phyloP scores from a whole-genome alignment of 2,888 invertebrate species.

The Acleris cristana region DNA sequence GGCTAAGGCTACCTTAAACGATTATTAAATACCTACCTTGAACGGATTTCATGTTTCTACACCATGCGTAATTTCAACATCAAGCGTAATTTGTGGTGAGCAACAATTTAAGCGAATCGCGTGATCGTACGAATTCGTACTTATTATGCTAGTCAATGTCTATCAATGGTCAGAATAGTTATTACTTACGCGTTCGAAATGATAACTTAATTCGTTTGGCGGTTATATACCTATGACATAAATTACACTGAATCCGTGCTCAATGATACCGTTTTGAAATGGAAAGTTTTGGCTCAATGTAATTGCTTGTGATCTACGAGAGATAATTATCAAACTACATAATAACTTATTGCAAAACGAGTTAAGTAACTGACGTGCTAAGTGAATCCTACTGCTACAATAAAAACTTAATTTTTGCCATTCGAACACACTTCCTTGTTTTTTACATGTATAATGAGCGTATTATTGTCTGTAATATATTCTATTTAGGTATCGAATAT shows the following conservation, averaged over 20 bases:
- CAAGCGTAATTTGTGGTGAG: slow-evolving; percentile 15
- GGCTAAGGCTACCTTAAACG: slow-evolving; percentile 10
- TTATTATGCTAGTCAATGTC: slow-evolving; percentile 24
- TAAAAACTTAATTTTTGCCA: slow-evolving; percentile 54
- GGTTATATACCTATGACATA: slow-evolving; percentile 18
- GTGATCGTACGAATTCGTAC: slow-evolving; percentile 13
- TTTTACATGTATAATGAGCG: slow-evolving; percentile 51
- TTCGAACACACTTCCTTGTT: slow-evolving; percentile 58
- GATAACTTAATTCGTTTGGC: slow-evolving; percentile 22
- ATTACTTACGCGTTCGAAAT: slow-evolving; percentile 25
- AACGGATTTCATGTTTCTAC: slow-evolving; percentile 8
- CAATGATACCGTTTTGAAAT: slow-evolving; percentile 13
- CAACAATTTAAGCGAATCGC: slow-evolving; percentile 19
- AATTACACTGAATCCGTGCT: slow-evolving; percentile 7
- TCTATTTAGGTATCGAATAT: slow-evolving; percentile 49
- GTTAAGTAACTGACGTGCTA: slow-evolving; percentile 31
- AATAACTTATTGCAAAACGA: slow-evolving; percentile 18
- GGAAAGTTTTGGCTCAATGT: slow-evolving; percentile 20
- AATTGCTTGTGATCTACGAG: slow-evolving; percentile 16
- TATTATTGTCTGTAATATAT: slow-evolving; percentile 44
- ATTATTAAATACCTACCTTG: slow-evolving; percentile 15
- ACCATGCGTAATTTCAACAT: slow-evolving; percentile 16
- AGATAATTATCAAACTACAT: slow-evolving; percentile 12
- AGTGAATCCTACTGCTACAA: slow-evolving; percentile 37
- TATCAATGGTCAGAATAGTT: slow-evolving; percentile 13